phyloP scores from a whole-genome alignment of 2,888 invertebrate genomes.

The Hypena proboscidalis region DNA sequence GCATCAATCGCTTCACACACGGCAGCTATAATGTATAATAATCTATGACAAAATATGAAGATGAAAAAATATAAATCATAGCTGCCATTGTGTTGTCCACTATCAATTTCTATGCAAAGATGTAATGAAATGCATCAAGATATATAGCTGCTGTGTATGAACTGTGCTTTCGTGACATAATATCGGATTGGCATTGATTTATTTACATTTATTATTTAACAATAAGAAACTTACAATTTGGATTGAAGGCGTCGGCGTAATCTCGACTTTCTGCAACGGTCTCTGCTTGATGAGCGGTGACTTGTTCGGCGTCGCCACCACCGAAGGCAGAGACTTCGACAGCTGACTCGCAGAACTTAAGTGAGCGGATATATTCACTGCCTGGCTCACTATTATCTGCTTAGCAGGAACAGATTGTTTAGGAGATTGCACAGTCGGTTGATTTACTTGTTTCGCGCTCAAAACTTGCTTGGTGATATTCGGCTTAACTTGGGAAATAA shows the following conservation, averaged over 20 bases:
- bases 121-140: too few species aligned
- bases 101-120: too few species aligned
- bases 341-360: slow-evolving; percentile 41
- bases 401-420: slow-evolving; percentile 51
- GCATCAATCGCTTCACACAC: too few species aligned
- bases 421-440: slow-evolving; percentile 47
- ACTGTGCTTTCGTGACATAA: too few species aligned
- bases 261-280: slow-evolving; percentile 63
- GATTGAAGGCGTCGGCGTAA: slow-evolving; percentile 53
- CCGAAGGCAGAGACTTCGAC: slow-evolving; percentile 58
- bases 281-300: slow-evolving; percentile 71
- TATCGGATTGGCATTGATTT: too few species aligned
- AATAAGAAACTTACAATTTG: slow-evolving; percentile 17
- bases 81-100: too few species aligned
- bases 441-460: slow-evolving; percentile 23
- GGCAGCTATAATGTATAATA: too few species aligned
- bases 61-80: too few species aligned
- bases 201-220: too few species aligned
- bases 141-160: too few species aligned
- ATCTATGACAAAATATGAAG: too few species aligned
- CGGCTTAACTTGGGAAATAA: slow-evolving; percentile 18
- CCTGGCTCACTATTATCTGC: slow-evolving; percentile 37
- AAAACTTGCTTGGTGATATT: slow-evolving; percentile 18
- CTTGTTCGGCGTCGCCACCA: slow-evolving; percentile 61
- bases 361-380: slow-evolving; percentile 29